These are phyloP conservation scores for Echiichthys vipera DNA, from an alignment of 2,797 vertebrate species.

Conservation along the genomic window DNA sequence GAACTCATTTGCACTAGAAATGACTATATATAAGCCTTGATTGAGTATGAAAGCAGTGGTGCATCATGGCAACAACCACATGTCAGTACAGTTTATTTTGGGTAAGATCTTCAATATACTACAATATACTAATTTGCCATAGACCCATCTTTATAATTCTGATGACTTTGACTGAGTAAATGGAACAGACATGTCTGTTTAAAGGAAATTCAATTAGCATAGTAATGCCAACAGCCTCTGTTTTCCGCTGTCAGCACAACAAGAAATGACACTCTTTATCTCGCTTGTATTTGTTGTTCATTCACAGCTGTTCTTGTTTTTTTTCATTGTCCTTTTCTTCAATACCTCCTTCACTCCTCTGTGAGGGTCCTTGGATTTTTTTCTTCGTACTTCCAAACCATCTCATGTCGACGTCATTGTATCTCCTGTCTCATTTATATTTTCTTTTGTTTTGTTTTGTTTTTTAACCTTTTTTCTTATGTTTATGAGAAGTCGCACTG, in stretches of 20 bases:
- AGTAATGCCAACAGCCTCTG: slow-evolving; percentile 6
- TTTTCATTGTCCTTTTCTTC: slow-evolving; percentile 4
- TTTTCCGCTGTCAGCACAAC: slow-evolving; percentile 4
- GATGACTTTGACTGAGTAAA: slow-evolving; percentile 26
- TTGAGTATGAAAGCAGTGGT: neutral
- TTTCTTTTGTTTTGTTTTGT: no score
- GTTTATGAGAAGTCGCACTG: slow-evolving; percentile 6
- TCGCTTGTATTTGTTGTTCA: slow-evolving; percentile 15
- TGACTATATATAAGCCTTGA: neutral
- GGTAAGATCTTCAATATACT: neutral
- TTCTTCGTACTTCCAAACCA: neutral
- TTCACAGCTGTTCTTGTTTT: neutral
- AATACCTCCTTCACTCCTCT: neutral
- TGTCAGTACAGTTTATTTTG: neutral
- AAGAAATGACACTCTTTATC: neutral
- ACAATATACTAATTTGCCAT: neutral
- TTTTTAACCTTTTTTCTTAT: neutral
- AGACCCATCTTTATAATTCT: slow-evolving; percentile 2
- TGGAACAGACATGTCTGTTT: neutral
- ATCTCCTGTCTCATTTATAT: slow-evolving; percentile 3
- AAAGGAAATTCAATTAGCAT: slow-evolving; percentile 38
- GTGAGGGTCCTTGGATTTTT: neutral
- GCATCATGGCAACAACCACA: neutral
- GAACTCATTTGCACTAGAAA: neutral
- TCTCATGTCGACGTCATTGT: slow-evolving; percentile 19